Evolutionary conservation across 2,113 vertebrate species (phyloP).

Genomic region (Porphyrio hochstetteri): DNA sequence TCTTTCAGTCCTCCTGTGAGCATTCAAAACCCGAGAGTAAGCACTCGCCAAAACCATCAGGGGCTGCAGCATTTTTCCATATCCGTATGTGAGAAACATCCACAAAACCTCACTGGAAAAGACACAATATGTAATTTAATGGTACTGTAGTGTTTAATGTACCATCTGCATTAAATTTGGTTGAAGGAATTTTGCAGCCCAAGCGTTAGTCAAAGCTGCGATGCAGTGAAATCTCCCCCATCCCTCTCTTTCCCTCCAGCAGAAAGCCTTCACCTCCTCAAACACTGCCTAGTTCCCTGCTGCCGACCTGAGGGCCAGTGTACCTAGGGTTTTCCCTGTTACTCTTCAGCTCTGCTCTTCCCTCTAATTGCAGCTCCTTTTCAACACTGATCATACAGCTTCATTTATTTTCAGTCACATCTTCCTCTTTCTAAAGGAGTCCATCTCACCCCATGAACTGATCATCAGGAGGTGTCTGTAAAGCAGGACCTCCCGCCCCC

Average conservation of each 20-base stretch:
- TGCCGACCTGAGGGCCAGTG: fast-evolving
- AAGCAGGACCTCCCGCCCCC: not conserved
- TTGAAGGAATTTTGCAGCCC: slow-evolving; percentile 51
- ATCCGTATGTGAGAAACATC: slow-evolving; percentile 46
- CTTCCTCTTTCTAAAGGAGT: slow-evolving; percentile 4
- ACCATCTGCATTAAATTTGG: slow-evolving; percentile 63
- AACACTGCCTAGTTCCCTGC: not conserved
- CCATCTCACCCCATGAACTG: not conserved
- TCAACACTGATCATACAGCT: not conserved
- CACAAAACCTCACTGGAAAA: slow-evolving; percentile 57
- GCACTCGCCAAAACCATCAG: not conserved
- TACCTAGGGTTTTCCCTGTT: not conserved
- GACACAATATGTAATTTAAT: slow-evolving; percentile 51
- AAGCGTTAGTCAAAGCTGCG: slow-evolving; percentile 20
- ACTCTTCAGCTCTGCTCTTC: not conserved
- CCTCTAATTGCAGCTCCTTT: not conserved
- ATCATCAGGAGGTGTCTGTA: not conserved
- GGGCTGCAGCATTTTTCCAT: not conserved
- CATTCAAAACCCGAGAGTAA: not conserved
- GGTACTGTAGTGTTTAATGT: slow-evolving; percentile 29
- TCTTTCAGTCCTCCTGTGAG: not conserved
- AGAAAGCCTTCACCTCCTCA: not conserved
- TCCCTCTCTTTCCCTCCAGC: not conserved
- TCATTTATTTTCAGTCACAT: slow-evolving; percentile 5
- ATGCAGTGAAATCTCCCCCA: slow-evolving; percentile 19